Evolutionary conservation across 64 coral and sea anemone genomes (phyloP).

Genomic region (Hydrozoanthus tunicans): DNA sequence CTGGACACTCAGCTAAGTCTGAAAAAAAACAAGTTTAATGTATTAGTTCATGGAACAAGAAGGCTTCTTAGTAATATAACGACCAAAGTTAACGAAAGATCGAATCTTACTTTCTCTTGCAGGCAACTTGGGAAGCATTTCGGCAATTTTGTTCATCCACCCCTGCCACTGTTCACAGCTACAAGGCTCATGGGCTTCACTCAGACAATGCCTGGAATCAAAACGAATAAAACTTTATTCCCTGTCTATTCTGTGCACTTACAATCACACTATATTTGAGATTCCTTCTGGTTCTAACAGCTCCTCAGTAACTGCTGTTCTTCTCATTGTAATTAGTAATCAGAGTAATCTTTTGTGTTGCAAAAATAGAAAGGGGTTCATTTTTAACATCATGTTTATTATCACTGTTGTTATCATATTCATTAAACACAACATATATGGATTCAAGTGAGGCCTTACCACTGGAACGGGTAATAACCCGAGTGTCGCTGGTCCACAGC

Average conservation of each 20-base stretch:
- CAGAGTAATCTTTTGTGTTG: too few relatives aligned
- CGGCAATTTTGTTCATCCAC: slow-evolving; percentile 89
- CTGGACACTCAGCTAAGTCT: slow-evolving; percentile 92
- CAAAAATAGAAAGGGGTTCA: too few relatives aligned
- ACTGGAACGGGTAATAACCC: too few relatives aligned
- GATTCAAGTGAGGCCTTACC: too few relatives aligned
- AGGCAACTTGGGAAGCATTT: slow-evolving; percentile 93
- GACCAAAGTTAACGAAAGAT: neutral
- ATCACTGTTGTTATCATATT: neutral
- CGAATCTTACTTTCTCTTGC: slow-evolving; percentile 58
- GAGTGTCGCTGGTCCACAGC: too few relatives aligned
- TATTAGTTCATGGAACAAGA: neutral
- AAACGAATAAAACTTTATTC: neutral
- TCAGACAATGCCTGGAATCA: slow-evolving; percentile 77
- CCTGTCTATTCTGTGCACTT: neutral
- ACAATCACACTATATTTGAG: too few relatives aligned
- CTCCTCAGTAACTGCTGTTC: too few relatives aligned
- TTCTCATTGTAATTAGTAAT: too few relatives aligned
- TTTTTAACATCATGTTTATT: neutral
- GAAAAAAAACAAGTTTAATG: neutral
- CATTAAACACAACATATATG: neutral
- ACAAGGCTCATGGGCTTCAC: slow-evolving; percentile 86
- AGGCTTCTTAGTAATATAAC: too few relatives aligned
- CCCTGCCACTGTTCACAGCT: slow-evolving; percentile 86
- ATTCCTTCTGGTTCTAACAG: too few relatives aligned